These are phyloP conservation scores for Icerya purchasi DNA, from an alignment of 2,888 invertebrate species.

Conservation along the genomic window DNA sequence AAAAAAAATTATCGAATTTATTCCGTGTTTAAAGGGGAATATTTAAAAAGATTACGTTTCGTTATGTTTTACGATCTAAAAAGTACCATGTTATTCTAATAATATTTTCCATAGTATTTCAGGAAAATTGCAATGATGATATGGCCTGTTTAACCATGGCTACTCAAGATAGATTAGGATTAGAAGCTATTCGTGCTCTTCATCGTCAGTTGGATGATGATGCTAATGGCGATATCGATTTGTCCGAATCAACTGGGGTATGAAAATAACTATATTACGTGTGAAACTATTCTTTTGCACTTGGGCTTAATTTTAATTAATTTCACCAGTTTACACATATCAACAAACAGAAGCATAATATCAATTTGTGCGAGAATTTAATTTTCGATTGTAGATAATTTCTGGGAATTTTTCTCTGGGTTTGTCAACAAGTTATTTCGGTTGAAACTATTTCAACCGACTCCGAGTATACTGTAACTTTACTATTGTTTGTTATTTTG, in stretches of 20 bases:
- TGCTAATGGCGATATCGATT: conserved; percentile 89
- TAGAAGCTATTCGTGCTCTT: conserved; percentile 78
- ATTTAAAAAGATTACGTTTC: no score
- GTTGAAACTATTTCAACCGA: no score
- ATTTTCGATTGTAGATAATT: neutral
- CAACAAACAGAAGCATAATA: neutral
- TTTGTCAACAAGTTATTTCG: no score
- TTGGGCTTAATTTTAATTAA: neutral
- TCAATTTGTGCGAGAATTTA: neutral
- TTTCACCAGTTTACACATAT: no score
- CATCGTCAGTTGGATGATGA: conserved; percentile 94
- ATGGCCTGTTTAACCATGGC: conserved; percentile 46
- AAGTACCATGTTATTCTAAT: no score
- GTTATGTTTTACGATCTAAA: no score
- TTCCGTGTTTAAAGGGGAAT: no score
- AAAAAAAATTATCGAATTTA: no score
- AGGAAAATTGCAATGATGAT: conserved; percentile 42
- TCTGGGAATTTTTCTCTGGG: no score
- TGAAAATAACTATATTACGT: conserved; percentile 24
- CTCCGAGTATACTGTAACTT: no score
- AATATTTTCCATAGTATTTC: no score
- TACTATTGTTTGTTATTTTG: no score
- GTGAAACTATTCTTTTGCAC: neutral
- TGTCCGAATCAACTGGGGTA: conserved; percentile 93
- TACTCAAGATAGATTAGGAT: conserved; percentile 59